Base-by-base conservation (phyloP, 2,113 vertebrate genomes). In the Australoheros scitulus region DNA sequence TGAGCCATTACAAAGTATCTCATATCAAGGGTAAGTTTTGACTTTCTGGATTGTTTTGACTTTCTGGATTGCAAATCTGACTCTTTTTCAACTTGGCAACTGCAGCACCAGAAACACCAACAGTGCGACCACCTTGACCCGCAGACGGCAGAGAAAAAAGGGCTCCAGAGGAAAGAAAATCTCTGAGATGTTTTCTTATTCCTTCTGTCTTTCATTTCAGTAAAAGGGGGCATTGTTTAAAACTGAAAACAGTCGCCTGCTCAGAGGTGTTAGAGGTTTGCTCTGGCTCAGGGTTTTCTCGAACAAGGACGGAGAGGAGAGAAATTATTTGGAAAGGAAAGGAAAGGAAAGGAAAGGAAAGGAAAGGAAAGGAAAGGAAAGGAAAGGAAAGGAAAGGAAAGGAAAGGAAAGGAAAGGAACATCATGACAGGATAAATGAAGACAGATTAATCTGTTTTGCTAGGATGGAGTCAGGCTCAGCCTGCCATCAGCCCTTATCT, bases 221-320 rank as follows among this genome's bases (percentile, higher is more conserved):
- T 90, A 92, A 93, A 93, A 38, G 36, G 91, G 47, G 68, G 70
- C 78, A 91, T 88, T 93, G 93, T 92, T 89, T 59, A 56, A 65
- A 88, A 87, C n/a, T 57, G 80, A 83, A 86, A 82, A 85, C 82
- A 88, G 88, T 81, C 47, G 24, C 75, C 72, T 22, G 84, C 82
- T 84, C 77, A 29, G 78, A 89, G 82, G 89, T 92, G 91, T 89
- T 87, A 78, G 76, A 61, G 80, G 87, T 83, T 85, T 92, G 86
- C 59, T 80, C 63, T 77, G 61, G 81, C 86, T 80, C 77, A 61
- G 56, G 20, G 55, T 29, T 41, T 74, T 77, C 36, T 84, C 55
- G 20, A 29, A 61, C 14, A 43, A 36, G n/a, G 24, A 24, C 7
- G 4, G 64, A 52, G 29, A 47, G 20, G n/a, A 57, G 36, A 24